Conservation (phyloP, 30 jellyfish, hydroid and myxozoan species). For the Hydractinia echinata region DNA sequence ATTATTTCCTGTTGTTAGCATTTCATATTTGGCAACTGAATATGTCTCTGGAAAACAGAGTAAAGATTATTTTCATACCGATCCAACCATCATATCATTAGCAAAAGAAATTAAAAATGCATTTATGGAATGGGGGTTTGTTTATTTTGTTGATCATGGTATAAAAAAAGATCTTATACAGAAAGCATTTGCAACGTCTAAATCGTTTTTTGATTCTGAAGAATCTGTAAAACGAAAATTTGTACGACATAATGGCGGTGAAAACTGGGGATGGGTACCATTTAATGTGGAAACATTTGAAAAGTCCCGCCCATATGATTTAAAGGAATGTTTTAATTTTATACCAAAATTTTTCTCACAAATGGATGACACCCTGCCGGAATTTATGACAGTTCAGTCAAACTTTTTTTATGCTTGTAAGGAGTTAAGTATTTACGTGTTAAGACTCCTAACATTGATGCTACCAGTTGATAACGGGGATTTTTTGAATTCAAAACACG, state of each 20-base stretch:
- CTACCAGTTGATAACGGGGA: conserved; percentile 13
- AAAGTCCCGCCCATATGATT: conserved; percentile 30
- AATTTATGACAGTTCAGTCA: conserved; percentile 8
- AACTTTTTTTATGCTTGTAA: conserved; percentile 16
- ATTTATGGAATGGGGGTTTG: conserved; percentile 37
- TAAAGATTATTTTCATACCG: conserved; percentile 1
- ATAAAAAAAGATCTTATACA: background rate
- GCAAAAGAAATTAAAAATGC: conserved; percentile 18
- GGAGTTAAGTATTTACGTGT: background rate
- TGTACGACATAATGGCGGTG: background rate
- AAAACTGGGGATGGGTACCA: conserved; percentile 36
- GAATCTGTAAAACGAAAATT: conserved; percentile 18
- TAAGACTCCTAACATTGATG: conserved; percentile 4
- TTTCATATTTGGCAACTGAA: conserved; percentile 15
- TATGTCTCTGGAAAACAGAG: background rate
- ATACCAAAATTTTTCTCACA: background rate
- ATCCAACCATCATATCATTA: conserved; percentile 2
- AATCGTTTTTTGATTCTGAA: conserved; percentile 22
- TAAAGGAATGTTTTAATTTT: conserved; percentile 36
- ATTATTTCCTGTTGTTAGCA: conserved; percentile 15
- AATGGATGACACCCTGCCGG: conserved; percentile 2
- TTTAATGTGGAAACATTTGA: conserved; percentile 38
- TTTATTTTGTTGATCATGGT: conserved; percentile 25
- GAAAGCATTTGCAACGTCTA: background rate
- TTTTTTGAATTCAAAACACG: conserved; percentile 6